Percentiles rank a stretch among this genome's conserved stretches.
phyloP scores from a whole-genome alignment of 2,113 vertebrate genomes.

The Asarcornis scutulata region DNA sequence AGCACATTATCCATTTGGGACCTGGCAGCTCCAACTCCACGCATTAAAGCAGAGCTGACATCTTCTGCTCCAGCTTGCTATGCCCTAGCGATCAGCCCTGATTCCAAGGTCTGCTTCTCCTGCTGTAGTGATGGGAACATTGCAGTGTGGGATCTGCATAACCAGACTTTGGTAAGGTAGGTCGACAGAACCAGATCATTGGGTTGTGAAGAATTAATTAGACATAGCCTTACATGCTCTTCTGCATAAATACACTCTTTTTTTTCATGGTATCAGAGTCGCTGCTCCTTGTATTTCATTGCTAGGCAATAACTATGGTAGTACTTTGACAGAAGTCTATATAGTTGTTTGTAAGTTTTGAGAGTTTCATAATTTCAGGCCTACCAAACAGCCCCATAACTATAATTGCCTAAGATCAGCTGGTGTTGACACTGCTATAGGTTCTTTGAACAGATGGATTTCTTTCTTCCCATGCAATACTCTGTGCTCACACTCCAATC shows the following conservation, averaged over 20 bases:
- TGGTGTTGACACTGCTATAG: not conserved
- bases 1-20: slow-evolving; percentile 90
- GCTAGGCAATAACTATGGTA: not conserved
- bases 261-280: not conserved
- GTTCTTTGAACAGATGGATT: not conserved
- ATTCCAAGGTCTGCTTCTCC: slow-evolving; percentile 89
- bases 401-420: not conserved
- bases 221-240: not conserved
- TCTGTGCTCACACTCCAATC: not conserved
- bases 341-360: not conserved
- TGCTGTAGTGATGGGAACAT: slow-evolving; percentile 89
- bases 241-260: not conserved
- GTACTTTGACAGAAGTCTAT: not conserved
- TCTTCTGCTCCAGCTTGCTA: slow-evolving; percentile 88
- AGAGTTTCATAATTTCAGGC: not conserved
- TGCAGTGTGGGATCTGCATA: slow-evolving; percentile 88
- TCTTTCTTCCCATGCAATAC: not conserved
- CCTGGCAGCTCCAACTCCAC: slow-evolving; percentile 86
- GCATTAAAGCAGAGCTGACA: slow-evolving; percentile 87
- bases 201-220: not conserved
- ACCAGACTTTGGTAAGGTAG: slow-evolving; percentile 87
- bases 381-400: not conserved
- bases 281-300: not conserved
- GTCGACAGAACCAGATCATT: slow-evolving; percentile 4
- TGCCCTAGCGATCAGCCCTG: slow-evolving; percentile 86